These are phyloP conservation scores for Cheirogaleus major DNA, from an alignment of 2,797 vertebrate species.

Conservation along the genomic window DNA sequence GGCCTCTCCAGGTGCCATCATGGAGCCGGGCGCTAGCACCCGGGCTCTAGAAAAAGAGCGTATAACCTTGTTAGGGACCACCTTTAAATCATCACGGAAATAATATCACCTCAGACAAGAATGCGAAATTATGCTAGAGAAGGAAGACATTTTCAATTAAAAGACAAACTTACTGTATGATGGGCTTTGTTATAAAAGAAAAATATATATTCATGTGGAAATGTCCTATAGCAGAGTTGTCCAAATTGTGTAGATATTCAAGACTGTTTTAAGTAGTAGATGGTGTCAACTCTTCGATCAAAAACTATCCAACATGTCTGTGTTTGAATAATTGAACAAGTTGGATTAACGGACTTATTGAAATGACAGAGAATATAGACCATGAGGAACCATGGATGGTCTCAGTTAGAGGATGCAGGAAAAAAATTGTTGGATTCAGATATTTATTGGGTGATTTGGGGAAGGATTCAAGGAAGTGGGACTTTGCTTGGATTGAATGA, in stretches of 20 bases:
- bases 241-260: neutral
- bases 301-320: neutral
- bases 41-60: neutral
- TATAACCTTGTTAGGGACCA: neutral
- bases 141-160: neutral
- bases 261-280: neutral
- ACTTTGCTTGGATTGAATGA: neutral
- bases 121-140: neutral
- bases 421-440: neutral
- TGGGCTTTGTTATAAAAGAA: neutral
- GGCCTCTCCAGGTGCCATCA: neutral
- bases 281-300: neutral
- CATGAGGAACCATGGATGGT: neutral
- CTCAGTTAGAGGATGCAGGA: neutral
- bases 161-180: neutral
- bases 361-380: neutral
- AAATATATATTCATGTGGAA: neutral
- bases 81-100: neutral
- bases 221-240: neutral
- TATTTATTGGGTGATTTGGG: neutral
- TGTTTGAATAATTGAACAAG: neutral
- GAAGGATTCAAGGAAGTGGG: neutral
- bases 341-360: neutral
- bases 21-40: fast-evolving
- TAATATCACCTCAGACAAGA: neutral